Conservation (phyloP, 2,888 invertebrate genomes). For the Machimus atricapillus region DNA sequence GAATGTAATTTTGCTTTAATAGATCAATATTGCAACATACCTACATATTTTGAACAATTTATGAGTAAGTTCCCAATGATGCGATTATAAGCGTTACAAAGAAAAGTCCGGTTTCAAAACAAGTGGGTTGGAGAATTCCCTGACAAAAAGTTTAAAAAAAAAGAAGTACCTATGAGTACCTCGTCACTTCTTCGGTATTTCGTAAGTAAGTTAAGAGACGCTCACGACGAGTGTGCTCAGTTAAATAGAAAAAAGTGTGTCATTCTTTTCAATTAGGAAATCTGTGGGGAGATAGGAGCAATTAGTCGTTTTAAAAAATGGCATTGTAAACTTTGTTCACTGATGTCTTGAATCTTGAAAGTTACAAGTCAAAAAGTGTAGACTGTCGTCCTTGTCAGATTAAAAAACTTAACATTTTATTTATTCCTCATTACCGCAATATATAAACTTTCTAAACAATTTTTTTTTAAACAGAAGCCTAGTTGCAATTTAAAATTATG, state of each 20-base stretch:
- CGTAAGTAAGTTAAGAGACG: not conserved
- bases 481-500: not conserved
- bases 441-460: not conserved
- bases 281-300: not conserved
- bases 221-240: not conserved
- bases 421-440: not conserved
- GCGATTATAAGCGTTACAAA: not conserved
- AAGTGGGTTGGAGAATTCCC: not conserved
- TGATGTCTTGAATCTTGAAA: not conserved
- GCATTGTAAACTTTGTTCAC: not conserved
- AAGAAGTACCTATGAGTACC: not conserved
- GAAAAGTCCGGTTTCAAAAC: not conserved
- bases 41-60: not conserved
- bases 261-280: not conserved
- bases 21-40: not conserved
- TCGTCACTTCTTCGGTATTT: not conserved
- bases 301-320: not conserved
- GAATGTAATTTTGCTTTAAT: not conserved
- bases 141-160: not conserved
- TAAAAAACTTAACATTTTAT: not conserved
- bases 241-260: not conserved
- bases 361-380: not conserved
- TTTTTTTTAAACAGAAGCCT: not conserved
- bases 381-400: not conserved
- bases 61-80: not conserved